These are phyloP conservation scores for Gibbula magus DNA, from an alignment of 2,888 invertebrate species.

Conservation along the genomic window DNA sequence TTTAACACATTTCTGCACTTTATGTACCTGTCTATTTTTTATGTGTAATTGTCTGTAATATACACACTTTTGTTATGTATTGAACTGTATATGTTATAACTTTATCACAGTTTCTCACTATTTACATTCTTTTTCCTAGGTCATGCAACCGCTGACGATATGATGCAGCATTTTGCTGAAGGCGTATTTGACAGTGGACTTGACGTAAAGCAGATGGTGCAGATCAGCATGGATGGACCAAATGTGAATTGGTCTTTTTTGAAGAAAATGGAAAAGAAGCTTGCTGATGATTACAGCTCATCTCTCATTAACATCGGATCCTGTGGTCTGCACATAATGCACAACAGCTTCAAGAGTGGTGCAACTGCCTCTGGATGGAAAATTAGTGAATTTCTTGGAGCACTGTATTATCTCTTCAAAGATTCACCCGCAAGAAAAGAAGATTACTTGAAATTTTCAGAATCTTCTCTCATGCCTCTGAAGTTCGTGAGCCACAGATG, in stretches of 20 bases:
- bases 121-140: too few relatives aligned
- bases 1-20: too few relatives aligned
- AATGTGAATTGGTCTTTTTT: conserved; percentile 39
- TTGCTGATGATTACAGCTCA: conserved; percentile 21
- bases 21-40: too few relatives aligned
- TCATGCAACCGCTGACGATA: too few relatives aligned
- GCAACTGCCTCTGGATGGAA: conserved; percentile 36
- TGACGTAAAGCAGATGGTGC: conserved; percentile 22
- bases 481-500: conserved; percentile 54
- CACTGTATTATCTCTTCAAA: conserved; percentile 60
- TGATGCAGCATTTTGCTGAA: too few relatives aligned
- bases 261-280: conserved; percentile 20
- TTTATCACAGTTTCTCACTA: too few relatives aligned
- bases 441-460: conserved; percentile 48
- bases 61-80: too few relatives aligned
- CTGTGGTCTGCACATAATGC: conserved; percentile 48
- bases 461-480: conserved; percentile 50
- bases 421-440: conserved; percentile 57
- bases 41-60: too few relatives aligned
- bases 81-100: too few relatives aligned
- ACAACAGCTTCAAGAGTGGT: conserved; percentile 45
- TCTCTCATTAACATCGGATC: conserved; percentile 43
- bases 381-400: conserved; percentile 48
- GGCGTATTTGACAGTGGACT: too few relatives aligned
- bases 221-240: conserved; percentile 42